A percentile compares a stretch with the other conserved stretches of the same genome.
Conservation (phyloP, 2,113 vertebrate genomes). For the Mustelus asterias region DNA sequence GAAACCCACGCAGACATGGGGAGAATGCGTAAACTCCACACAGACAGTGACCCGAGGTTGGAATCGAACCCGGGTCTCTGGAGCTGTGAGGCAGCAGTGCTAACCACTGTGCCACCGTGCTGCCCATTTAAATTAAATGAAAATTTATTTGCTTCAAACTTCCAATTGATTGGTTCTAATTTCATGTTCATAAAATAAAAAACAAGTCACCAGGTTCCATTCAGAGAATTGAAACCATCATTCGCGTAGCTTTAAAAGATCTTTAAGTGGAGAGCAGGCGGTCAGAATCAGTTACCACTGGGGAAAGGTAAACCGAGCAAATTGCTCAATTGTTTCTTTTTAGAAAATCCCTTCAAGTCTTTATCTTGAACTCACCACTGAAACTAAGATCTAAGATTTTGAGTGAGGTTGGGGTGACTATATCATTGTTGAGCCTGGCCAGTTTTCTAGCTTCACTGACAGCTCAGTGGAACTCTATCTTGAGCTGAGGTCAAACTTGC, state of each 20-base stretch:
- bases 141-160: neutral
- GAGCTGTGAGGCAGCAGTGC: no score
- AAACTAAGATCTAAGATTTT: neutral
- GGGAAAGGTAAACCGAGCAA: neutral
- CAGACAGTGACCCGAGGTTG: no score
- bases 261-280: neutral
- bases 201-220: neutral
- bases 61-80: no score
- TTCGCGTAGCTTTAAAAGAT: neutral
- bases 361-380: neutral
- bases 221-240: neutral
- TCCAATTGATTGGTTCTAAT: neutral
- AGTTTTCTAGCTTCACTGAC: neutral
- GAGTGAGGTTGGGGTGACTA: neutral
- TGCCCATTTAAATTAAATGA: neutral
- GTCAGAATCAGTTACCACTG: neutral
- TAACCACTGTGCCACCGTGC: no score
- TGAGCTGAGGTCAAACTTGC: no score
- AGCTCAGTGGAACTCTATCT: neutral
- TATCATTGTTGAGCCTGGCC: neutral
- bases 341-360: neutral
- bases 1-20: no score
- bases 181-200: neutral
- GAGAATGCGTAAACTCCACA: no score
- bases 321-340: neutral